Evolutionary conservation across 2,888 invertebrate species (phyloP).

Genomic region (Neoitamus cyanurus): DNA sequence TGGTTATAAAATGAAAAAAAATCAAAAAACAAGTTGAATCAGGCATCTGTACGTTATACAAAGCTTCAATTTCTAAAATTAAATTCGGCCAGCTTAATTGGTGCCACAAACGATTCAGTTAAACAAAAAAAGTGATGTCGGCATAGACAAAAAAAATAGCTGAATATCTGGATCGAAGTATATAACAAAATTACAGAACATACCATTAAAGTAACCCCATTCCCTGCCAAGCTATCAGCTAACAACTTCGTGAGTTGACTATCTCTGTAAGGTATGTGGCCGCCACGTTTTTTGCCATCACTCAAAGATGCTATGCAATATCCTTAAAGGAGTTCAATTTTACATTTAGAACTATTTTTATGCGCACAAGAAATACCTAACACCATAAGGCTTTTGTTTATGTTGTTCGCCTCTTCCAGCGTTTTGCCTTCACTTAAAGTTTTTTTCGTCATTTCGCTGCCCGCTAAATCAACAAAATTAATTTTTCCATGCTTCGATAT

Average conservation of each 20-base stretch:
- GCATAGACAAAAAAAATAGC: not conserved
- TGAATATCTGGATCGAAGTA: not conserved
- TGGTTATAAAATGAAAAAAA: not conserved
- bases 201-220: conserved; percentile 95
- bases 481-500: conserved; percentile 93
- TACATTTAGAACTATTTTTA: not conserved
- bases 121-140: too few relatives aligned
- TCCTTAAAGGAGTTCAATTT: conserved; percentile 69
- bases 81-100: too few relatives aligned
- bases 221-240: conserved; percentile 93
- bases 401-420: conserved; percentile 93
- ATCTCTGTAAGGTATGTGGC: conserved; percentile 94
- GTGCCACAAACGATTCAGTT: too few relatives aligned
- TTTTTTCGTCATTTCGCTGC: conserved; percentile 96
- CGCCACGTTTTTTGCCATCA: conserved; percentile 79
- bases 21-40: too few relatives aligned
- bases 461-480: conserved; percentile 95
- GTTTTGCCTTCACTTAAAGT: conserved; percentile 89
- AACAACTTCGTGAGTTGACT: conserved; percentile 93
- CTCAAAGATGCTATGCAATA: conserved; percentile 95
- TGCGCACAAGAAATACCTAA: conserved; percentile 71
- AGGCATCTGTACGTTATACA: too few relatives aligned
- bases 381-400: conserved; percentile 95
- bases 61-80: too few relatives aligned
- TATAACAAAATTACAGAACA: not conserved